Evolutionary conservation across 1,140 invertebrate genomes (phyloP), one percentile per base, ranked within the genome.

Genomic region (Eurosta solidaginis): DNA sequence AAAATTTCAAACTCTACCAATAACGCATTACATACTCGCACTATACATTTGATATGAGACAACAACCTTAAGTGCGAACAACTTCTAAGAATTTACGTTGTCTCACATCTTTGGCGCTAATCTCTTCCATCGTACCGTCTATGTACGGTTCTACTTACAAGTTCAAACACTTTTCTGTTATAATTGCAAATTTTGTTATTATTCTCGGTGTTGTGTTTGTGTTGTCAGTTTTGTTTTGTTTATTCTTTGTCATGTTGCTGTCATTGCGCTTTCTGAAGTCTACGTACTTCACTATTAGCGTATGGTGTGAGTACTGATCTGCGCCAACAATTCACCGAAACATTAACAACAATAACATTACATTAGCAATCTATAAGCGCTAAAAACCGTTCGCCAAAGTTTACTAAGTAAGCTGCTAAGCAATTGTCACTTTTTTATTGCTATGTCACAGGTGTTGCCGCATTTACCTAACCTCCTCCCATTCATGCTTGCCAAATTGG

Each of bases 21-120:
- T 6, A 40, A 36, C 27, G n/a, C n/a, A n/a, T n/a, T n/a, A n/a
- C n/a, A n/a, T n/a, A n/a, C n/a, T n/a, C n/a, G n/a, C n/a, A n/a
- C n/a, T n/a, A n/a, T n/a, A n/a, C n/a, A n/a, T n/a, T n/a, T n/a
- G n/a, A n/a, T n/a, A n/a, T n/a, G n/a, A n/a, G n/a, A n/a, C n/a
- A n/a, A n/a, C n/a, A n/a, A n/a, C n/a, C n/a, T n/a, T n/a, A n/a
- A 29, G 27, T n/a, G 17, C 33, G 29, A 14, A 40, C 59, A 40
- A n/a, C 59, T 68, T 68, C 59, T 68, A 17, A 33, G 59, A 68
- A 68, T 42, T 68, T 36, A n/a, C n/a, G 59, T 68, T 33, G 20
- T 27, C 59, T 40, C 59, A 68, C 59, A 68, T 68, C 59, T 33
- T 40, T 40, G 59, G 59, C 59, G 14, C 40, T 68, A 68, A 68